Conservation (phyloP, 2,113 vertebrate genomes). For the zebrafish (Danio rerio) region GRCz12tu NC_133184.1:43463501-43464000, state of each 20-base stretch:
- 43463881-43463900: background rate
- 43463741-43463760: constrained; percentile 93
- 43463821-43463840: background rate
- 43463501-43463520: constrained; percentile 28
- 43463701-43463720: constrained; percentile 96
- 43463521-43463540: constrained; percentile 23
- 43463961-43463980: too few relatives aligned
- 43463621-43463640: background rate
- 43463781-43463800: constrained; percentile 97
- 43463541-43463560: background rate
- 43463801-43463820: background rate
- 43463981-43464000: too few relatives aligned
- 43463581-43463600: background rate
- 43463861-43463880: background rate
- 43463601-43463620: background rate
- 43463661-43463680: background rate
- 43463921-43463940: background rate
- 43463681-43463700: constrained; percentile 33
- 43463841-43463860: background rate
- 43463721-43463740: constrained; percentile 95
- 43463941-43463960: too few relatives aligned
- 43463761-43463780: constrained; percentile 96
- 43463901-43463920: background rate
- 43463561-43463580: background rate
- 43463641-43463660: background rate